A percentile compares a stretch with the other conserved stretches of the same genome.
phyloP scores from a whole-genome alignment of 2,797 vertebrate species.

The Scarus forsteni region DNA sequence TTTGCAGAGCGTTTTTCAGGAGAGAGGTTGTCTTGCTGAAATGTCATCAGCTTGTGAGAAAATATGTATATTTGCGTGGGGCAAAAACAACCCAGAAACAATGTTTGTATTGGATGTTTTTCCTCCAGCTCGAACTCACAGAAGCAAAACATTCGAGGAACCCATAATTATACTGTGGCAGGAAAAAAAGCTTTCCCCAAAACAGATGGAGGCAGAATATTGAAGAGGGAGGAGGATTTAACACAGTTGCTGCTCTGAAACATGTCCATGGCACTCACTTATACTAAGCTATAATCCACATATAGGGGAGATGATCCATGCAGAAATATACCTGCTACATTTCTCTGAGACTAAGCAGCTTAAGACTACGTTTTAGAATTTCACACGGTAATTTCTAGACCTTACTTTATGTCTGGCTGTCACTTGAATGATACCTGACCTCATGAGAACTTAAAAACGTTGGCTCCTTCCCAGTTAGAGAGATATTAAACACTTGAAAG shows the following conservation, averaged over 20 bases:
- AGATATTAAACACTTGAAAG: constrained; percentile 6
- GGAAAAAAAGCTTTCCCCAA: constrained; percentile 66
- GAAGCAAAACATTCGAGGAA: constrained; percentile 76
- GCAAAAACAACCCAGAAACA: constrained; percentile 61
- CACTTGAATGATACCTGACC: constrained; percentile 22
- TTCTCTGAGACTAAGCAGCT: constrained; percentile 46
- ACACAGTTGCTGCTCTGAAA: constrained; percentile 59
- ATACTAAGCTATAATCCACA: constrained; percentile 56
- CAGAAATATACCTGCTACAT: constrained; percentile 53
- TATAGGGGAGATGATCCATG: constrained; percentile 47
- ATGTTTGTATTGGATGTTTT: constrained; percentile 70
- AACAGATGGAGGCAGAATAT: constrained; percentile 71
- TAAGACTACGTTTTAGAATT: constrained; percentile 48
- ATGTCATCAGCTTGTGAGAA: constrained; percentile 49
- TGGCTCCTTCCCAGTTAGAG: constrained; percentile 23
- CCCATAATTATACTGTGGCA: constrained; percentile 75
- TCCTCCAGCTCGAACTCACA: constrained; percentile 60
- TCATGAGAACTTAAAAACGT: constrained; percentile 14
- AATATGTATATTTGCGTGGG: constrained; percentile 60
- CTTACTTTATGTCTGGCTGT: neutral
- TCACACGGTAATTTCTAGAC: constrained; percentile 16
- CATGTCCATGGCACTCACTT: constrained; percentile 37
- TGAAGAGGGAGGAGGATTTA: constrained; percentile 51
- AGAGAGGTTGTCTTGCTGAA: constrained; percentile 26
- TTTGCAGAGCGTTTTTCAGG: constrained; percentile 23